Evolutionary conservation across 2,113 vertebrate genomes (phyloP), one percentile per base, ranked within the genome.

Genomic region (Tachycineta bicolor): DNA sequence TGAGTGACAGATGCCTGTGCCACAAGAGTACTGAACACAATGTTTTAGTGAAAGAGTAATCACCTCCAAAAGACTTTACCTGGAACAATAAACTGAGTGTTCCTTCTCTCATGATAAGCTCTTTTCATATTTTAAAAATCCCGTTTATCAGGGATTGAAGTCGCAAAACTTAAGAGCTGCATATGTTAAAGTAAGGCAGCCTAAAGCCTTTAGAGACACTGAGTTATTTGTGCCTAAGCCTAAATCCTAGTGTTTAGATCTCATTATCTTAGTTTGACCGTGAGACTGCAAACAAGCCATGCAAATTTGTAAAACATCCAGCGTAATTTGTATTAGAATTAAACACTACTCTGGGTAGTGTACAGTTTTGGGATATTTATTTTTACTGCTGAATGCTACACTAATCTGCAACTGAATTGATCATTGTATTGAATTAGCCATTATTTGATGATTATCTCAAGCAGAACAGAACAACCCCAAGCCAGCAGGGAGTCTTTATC

Each of bases 1-100:
- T 96, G 95, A 96, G 69, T 94, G 96, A 94, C 95, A 97, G 94
- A 94, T 74, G 91, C 44, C 79, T 77, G 39, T 70, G 87, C 83
- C 88, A 80, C 73, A 37, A 44, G 76, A 84, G 76, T n/a, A 76
- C 75, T 60, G 56, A 77, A 44, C 55, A 80, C 49, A 81, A 44
- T 70, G 49, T 90, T 95, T 96, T 83, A 7, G 0, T 83, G 78
- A 77, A 62, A 65, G 26, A 91, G 60, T 43, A 52, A 96, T 95
- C 76, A 82, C 84, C 59, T 86, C 83, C 46, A 73, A 82, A 96
- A 86, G 80, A 80, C 86, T 97, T 74, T 44, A 94, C 37, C 19
- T 73, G 68, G 44, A 60, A 87, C 55, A 86, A 94, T 63, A 89
- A 87, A 83, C 64, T 16, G 49, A 65, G 24, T 9, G 29, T 68